A percentile compares a stretch with the other conserved stretches of the same genome.
These are phyloP conservation scores for Ferdinandea cuprea DNA, from an alignment of 2,888 invertebrate species.

Conservation along the genomic window DNA sequence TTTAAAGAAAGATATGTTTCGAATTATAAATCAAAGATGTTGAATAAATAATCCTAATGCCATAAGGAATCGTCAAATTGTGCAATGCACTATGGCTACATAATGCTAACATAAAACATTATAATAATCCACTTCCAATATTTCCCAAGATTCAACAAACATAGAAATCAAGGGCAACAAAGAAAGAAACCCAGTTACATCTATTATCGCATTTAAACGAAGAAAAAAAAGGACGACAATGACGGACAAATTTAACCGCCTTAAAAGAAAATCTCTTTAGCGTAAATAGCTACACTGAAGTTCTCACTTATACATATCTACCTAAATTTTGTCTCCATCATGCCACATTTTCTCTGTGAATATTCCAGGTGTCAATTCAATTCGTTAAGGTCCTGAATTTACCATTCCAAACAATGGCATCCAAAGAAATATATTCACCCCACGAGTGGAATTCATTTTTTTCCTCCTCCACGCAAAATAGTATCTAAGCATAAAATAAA, in stretches of 20 bases:
- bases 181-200: too few species aligned
- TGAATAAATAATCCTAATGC: too few species aligned
- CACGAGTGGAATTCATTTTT: slow-evolving; percentile 29
- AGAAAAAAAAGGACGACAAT: slow-evolving; percentile 13
- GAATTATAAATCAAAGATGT: too few species aligned
- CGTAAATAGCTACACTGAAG: slow-evolving; percentile 35
- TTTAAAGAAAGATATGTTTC: too few species aligned
- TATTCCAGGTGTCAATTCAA: slow-evolving; percentile 68
- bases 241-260: slow-evolving; percentile 26
- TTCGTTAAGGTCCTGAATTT: slow-evolving; percentile 68
- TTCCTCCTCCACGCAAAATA: slow-evolving; percentile 15
- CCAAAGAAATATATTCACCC: slow-evolving; percentile 21
- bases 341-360: slow-evolving; percentile 29
- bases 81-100: too few species aligned
- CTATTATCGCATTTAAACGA: too few species aligned
- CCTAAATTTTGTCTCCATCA: not conserved
- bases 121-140: too few species aligned
- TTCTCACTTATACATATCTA: not conserved
- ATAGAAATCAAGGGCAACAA: too few species aligned
- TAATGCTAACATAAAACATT: too few species aligned
- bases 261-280: slow-evolving; percentile 62
- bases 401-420: slow-evolving; percentile 32
- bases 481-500: slow-evolving; percentile 16
- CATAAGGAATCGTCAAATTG: too few species aligned
- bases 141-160: too few species aligned